phyloP scores from a whole-genome alignment of 2,113 vertebrate genomes.

The Parotia lawesii region DNA sequence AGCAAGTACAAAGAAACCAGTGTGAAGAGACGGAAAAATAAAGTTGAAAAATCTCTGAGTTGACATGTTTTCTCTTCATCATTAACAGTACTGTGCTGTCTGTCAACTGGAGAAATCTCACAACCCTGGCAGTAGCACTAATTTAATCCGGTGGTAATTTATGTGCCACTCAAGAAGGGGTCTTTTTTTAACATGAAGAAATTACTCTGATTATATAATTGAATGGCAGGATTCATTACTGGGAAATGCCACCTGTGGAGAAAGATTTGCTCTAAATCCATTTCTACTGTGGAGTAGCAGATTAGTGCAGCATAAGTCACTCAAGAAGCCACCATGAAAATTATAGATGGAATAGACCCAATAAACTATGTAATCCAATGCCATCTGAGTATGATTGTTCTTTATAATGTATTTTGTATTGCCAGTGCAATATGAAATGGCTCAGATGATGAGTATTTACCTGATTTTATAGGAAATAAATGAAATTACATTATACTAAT shows the following conservation, averaged over 20 bases:
- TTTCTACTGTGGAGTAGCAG: neutral
- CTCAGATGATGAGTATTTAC: slow-evolving; percentile 17
- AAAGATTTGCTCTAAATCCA: slow-evolving; percentile 36
- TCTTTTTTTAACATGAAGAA: slow-evolving; percentile 44
- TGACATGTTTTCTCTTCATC: neutral
- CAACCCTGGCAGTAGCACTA: neutral
- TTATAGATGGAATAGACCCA: slow-evolving; percentile 24
- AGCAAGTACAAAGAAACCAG: neutral
- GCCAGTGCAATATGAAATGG: neutral
- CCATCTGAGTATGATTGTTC: neutral
- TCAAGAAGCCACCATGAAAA: slow-evolving; percentile 33
- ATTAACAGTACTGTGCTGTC: neutral
- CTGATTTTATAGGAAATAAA: slow-evolving; percentile 1
- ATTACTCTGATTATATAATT: slow-evolving; percentile 53
- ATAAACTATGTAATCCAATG: slow-evolving; percentile 15
- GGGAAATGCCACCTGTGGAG: slow-evolving; percentile 40
- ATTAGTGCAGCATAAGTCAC: slow-evolving; percentile 28
- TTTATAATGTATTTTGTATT: slow-evolving; percentile 17
- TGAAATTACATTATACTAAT: neutral
- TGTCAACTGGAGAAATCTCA: slow-evolving; percentile 28
- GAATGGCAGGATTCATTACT: slow-evolving; percentile 56
- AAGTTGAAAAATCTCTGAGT: neutral
- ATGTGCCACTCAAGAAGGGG: slow-evolving; percentile 34
- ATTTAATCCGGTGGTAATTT: slow-evolving; percentile 46
- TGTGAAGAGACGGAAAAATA: neutral